phyloP scores from a whole-genome alignment of 2,888 invertebrate species.

The Platycheirus albimanus region DNA sequence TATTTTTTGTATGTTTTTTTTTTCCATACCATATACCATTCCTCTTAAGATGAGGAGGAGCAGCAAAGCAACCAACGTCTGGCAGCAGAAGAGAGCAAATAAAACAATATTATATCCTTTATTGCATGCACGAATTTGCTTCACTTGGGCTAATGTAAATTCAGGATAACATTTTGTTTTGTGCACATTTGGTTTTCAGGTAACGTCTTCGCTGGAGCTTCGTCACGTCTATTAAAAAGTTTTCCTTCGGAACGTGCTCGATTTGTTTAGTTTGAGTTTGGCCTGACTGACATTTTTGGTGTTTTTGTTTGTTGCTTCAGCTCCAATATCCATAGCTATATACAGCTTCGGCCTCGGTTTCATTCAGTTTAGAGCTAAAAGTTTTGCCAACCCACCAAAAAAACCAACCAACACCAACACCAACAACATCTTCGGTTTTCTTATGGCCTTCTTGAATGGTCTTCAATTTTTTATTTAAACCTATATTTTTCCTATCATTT shows the following conservation, averaged over 20 bases:
- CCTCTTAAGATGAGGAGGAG: background rate
- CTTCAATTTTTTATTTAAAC: constrained; percentile 24
- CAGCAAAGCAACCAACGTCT: constrained; percentile 27
- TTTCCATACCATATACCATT: too few species aligned
- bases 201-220: constrained; percentile 70
- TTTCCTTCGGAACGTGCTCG: constrained; percentile 70
- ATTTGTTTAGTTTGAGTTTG: constrained; percentile 72
- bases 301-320: constrained; percentile 17
- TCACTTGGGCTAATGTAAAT: constrained; percentile 74
- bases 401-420: too few species aligned
- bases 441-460: constrained; percentile 3
- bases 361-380: too few species aligned
- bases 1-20: constrained; percentile 10
- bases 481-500: constrained; percentile 51
- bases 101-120: constrained; percentile 74
- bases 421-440: constrained; percentile 18
- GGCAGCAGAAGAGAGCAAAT: constrained; percentile 51
- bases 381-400: too few species aligned
- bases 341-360: too few species aligned
- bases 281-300: constrained; percentile 71
- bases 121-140: constrained; percentile 74
- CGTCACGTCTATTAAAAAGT: constrained; percentile 75
- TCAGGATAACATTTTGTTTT: constrained; percentile 73
- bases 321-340: too few species aligned
- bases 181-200: constrained; percentile 73